Base-by-base conservation (phyloP, 2,113 vertebrate genomes). In the Sphaerodactylus townsendi region DNA sequence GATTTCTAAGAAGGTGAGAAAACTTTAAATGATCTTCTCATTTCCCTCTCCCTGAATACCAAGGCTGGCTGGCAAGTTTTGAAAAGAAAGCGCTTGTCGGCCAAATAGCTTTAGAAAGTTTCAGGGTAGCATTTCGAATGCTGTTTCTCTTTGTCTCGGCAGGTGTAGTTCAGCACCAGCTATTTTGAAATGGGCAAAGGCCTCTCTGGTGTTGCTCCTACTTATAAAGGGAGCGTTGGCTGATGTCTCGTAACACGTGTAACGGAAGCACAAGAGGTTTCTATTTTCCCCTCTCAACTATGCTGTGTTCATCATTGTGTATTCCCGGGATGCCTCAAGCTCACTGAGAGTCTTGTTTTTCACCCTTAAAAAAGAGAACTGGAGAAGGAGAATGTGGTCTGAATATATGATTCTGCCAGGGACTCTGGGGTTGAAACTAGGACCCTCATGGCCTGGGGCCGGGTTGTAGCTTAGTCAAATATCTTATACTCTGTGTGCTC, bases 1-100 rank as follows among this genome's bases (percentile, higher is more conserved):
- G 83, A 86, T 86, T 87, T 88, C 4, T 79, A 74, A 72, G 87
- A 76, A 33, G 66, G 8, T 28, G 44, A 82, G 69, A 81, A 92
- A 79, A 81, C 48, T 46, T 92, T 90, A 73, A 0, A 71, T 4
- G 28, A 68, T 85, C 86, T n/a, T 15, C 25, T 74, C 17, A 23
- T 3, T 78, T 78, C 85, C 74, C 76, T 39, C 25, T 3, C 17
- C 2, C 77, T 73, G 68, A 80, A 41, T 64, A 37, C 1, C 2
- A 14, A 1, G 48, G 48, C 46, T 81, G 14, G 80, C 78, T n/a
- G 11, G 25, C 48, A 9, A 33, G 37, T 81, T 87, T 84, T 75
- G 81, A 88, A 72, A 65, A 30, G 35, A 75, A 66, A 76, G 81
- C 53, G 28, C 5, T 44, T 4, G 25, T 59, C 56, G 11, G 53